Evolutionary conservation across 2,888 invertebrate species (phyloP).

Genomic region (Magallana nippona): DNA sequence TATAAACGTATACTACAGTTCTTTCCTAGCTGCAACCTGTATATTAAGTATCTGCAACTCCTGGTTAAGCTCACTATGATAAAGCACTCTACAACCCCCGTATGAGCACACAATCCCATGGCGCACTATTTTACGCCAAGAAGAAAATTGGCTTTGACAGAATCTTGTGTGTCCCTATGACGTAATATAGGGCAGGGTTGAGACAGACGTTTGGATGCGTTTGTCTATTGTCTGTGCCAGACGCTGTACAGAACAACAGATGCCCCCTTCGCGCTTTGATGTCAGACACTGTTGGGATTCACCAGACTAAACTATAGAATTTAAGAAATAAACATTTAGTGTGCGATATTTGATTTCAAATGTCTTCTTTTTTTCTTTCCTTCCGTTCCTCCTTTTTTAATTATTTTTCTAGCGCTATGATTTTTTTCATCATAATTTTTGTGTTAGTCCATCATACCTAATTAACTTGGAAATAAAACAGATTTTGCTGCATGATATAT

Average conservation of each 20-base stretch:
- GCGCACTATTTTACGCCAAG: neutral
- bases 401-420: too few species aligned
- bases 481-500: too few species aligned
- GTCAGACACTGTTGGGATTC: neutral
- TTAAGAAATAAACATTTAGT: neutral
- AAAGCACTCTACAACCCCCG: too few species aligned
- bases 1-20: too few species aligned
- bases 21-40: too few species aligned
- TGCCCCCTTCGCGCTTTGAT: neutral
- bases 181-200: neutral
- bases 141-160: neutral
- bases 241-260: neutral
- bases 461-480: too few species aligned
- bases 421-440: too few species aligned
- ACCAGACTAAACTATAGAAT: slow-evolving; percentile 5
- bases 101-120: neutral
- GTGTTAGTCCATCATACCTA: too few species aligned
- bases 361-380: neutral
- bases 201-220: neutral
- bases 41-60: too few species aligned
- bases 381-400: neutral
- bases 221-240: neutral
- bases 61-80: too few species aligned
- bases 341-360: neutral
- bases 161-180: neutral